These are phyloP conservation scores for Brenthis ino DNA, from an alignment of 2,888 invertebrate genomes.

Conservation along the genomic window DNA sequence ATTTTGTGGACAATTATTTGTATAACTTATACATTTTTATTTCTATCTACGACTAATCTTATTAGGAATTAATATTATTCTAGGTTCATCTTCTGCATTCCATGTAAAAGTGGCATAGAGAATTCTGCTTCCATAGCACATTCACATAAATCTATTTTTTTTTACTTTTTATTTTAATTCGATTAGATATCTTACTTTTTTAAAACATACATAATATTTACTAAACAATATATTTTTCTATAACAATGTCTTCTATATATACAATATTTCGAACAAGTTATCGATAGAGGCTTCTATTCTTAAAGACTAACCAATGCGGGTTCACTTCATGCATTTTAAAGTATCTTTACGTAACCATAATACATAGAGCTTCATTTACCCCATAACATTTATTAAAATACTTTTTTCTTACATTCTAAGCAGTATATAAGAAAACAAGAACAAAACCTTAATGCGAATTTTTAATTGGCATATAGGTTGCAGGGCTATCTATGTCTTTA, in stretches of 20 bases:
- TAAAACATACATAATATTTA: background rate
- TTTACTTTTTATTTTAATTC: background rate
- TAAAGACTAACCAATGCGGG: background rate
- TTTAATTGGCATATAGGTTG: too few relatives aligned
- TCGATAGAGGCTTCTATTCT: background rate
- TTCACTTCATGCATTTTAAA: constrained; percentile 10
- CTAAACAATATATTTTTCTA: background rate
- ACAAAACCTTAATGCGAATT: too few relatives aligned
- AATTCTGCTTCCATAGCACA: too few relatives aligned
- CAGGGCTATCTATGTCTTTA: too few relatives aligned
- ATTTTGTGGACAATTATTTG: background rate
- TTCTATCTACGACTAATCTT: too few relatives aligned
- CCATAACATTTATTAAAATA: background rate
- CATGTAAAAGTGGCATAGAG: too few relatives aligned
- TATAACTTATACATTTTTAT: too few relatives aligned
- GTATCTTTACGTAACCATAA: background rate
- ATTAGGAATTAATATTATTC: too few relatives aligned
- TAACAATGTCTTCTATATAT: too few relatives aligned
- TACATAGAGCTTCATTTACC: background rate
- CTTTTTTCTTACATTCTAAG: background rate
- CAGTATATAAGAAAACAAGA: background rate
- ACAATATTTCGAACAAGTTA: background rate
- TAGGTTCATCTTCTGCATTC: too few relatives aligned
- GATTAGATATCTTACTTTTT: too few relatives aligned
- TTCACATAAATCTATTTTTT: too few relatives aligned